Evolutionary conservation across 2,888 invertebrate species (phyloP), one percentile per base, ranked within the genome.

Genomic region (Rhamnusium bicolor): DNA sequence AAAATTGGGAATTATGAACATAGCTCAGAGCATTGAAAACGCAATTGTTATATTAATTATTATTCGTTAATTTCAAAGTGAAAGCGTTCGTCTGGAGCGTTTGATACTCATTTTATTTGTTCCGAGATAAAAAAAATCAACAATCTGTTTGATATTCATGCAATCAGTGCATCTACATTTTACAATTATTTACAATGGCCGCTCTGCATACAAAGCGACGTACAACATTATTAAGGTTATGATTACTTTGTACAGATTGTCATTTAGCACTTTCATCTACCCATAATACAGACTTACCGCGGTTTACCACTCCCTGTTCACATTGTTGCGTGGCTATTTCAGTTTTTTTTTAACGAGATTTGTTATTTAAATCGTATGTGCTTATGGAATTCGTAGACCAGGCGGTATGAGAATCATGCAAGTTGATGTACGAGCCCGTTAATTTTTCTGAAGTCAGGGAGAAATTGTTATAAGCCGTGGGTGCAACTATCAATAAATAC

Each of bases 241-340:
- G 66, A 71, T 71, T 67, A 61, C 66, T 67, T 27, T 16, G 66
- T 58, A 71, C 71, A 58, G 51, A 24, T 51, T 71, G 62, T 71
- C 67, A 61, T 60, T 71, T 60, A 46, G 53, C 68, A 58, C 68
- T 58, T 58, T 68, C n/a, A n/a, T n/a, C n/a, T n/a, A n/a, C n/a
- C 46, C 32, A 49, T 53, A 58, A 60, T 66, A 49, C 58, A 14
- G 49, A 18, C 58, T 32, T 60, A 60, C 18, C 51, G 32, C 19
- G 10, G 58, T 16, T 49, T 53, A 60, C 73, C 73, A 66, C 73
- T 66, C 73, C 73, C 65, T 53, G 29, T 40, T 32, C 29, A 53
- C 73, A 73, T 73, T 73, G 73, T 73, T 61, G 69, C 66, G 32
- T 27, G 54, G 54, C 24, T 60, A 46, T 66, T 69, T 69, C 51